A percentile compares a stretch with the other conserved stretches of the same genome.
phyloP scores from a whole-genome alignment of 1,140 invertebrate species.

The Macrobrachium rosenbergii region DNA sequence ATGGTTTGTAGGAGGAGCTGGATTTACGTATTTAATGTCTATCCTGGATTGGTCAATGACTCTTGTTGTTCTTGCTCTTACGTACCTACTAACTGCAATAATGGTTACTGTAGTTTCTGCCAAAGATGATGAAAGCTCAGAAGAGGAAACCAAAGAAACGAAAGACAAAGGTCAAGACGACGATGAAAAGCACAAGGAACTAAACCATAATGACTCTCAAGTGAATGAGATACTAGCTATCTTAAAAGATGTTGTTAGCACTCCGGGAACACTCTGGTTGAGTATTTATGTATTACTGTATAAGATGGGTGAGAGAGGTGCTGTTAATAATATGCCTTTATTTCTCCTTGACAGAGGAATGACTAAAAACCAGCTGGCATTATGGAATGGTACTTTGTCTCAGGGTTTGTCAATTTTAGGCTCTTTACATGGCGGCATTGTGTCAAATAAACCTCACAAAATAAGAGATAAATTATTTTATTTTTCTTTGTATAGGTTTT shows the following conservation, averaged over 20 bases:
- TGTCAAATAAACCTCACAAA: constrained; percentile 6
- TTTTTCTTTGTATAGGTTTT: constrained; percentile 41
- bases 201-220: neutral
- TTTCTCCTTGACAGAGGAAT: constrained; percentile 45
- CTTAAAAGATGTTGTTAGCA: constrained; percentile 29
- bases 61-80: constrained; percentile 25
- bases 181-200: neutral
- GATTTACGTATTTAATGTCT: constrained; percentile 35
- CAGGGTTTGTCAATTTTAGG: constrained; percentile 48
- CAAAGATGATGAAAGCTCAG: neutral
- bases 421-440: constrained; percentile 45
- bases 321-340: constrained; percentile 58
- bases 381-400: constrained; percentile 54
- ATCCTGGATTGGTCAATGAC: constrained; percentile 29
- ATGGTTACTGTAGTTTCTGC: neutral
- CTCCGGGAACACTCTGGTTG: constrained; percentile 41
- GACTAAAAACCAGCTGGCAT: constrained; percentile 38
- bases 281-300: constrained; percentile 52
- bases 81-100: constrained; percentile 35
- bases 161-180: neutral
- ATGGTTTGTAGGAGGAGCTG: constrained; percentile 44
- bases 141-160: neutral
- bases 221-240: constrained; percentile 30
- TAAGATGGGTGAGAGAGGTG: constrained; percentile 57
- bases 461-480: constrained; percentile 31